These are phyloP conservation scores for Dasyornis broadbenti DNA, from an alignment of 2,113 vertebrate genomes.

Conservation along the genomic window DNA sequence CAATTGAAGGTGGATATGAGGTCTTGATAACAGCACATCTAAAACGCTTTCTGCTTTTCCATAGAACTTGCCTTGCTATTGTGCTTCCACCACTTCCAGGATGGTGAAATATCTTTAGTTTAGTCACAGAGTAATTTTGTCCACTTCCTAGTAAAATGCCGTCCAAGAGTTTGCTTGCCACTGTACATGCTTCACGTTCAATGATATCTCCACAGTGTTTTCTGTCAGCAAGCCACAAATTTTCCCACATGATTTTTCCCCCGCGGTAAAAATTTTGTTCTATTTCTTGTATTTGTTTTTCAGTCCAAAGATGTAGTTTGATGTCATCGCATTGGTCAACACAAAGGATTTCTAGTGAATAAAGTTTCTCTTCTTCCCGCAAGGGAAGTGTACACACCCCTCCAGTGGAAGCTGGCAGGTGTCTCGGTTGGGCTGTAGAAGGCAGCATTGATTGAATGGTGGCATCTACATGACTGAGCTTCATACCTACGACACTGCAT, in stretches of 20 bases:
- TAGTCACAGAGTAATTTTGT: conserved; percentile 56
- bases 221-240: conserved; percentile 81
- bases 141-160: conserved; percentile 11
- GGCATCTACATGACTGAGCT: conserved; percentile 76
- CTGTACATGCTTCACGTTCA: conserved; percentile 71
- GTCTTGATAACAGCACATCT: conserved; percentile 77
- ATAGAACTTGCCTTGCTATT: conserved; percentile 79
- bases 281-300: conserved; percentile 58
- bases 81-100: conserved; percentile 87
- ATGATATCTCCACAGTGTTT: conserved; percentile 72
- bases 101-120: conserved; percentile 81
- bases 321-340: conserved; percentile 73
- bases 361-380: conserved; percentile 72
- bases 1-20: conserved; percentile 43
- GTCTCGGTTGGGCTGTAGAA: conserved; percentile 35
- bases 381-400: conserved; percentile 68
- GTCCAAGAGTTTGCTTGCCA: conserved; percentile 55
- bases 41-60: conserved; percentile 74
- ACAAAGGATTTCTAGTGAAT: conserved; percentile 76
- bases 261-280: conserved; percentile 78
- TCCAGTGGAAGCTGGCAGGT: conserved; percentile 67
- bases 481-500: conserved; percentile 77
- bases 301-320: conserved; percentile 23
- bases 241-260: conserved; percentile 76
- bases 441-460: conserved; percentile 68